Percentiles rank a stretch among this genome's conserved stretches.
Evolutionary conservation across 92 coral and sea anemone genomes (phyloP).

Genomic region (Palythoa grandiflora): DNA sequence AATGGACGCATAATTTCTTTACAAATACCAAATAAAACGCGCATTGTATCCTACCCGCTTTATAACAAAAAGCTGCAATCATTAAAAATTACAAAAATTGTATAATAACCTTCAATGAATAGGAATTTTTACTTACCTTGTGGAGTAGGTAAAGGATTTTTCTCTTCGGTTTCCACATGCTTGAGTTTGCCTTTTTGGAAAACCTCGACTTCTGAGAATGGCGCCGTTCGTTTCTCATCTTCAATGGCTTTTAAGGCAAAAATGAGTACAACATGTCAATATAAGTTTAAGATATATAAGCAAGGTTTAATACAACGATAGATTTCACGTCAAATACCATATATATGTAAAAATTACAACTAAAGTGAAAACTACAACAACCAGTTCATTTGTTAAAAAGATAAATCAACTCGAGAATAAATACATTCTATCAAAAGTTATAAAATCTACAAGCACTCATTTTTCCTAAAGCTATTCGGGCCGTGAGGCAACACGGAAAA

Average conservation of each 20-base stretch:
- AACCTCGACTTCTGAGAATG: slow-evolving; percentile 95
- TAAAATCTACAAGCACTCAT: not conserved
- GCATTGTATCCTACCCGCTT: not conserved
- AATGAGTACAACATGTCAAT: slow-evolving; percentile 16
- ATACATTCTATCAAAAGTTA: not conserved
- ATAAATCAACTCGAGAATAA: not conserved
- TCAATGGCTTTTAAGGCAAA: slow-evolving; percentile 78
- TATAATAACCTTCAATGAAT: not conserved
- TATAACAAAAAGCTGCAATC: slow-evolving; percentile 8
- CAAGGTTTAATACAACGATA: slow-evolving; percentile 6
- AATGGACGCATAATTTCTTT: not conserved
- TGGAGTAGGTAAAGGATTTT: slow-evolving; percentile 89
- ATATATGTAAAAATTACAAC: not conserved
- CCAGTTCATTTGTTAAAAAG: not conserved
- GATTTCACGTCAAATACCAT: not conserved
- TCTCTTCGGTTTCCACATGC: slow-evolving; percentile 90
- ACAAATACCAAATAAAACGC: not conserved
- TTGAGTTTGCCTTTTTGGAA: slow-evolving; percentile 88
- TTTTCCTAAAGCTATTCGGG: not conserved
- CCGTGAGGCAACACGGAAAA: not conserved
- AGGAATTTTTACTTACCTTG: slow-evolving; percentile 72
- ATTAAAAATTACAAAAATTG: not conserved
- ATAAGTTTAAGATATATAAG: slow-evolving; percentile 6
- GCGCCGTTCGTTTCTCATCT: slow-evolving; percentile 96
- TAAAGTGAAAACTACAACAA: not conserved